Evolutionary conservation across 2,888 invertebrate genomes (phyloP).

Genomic region (Pollenia griseotomentosa): DNA sequence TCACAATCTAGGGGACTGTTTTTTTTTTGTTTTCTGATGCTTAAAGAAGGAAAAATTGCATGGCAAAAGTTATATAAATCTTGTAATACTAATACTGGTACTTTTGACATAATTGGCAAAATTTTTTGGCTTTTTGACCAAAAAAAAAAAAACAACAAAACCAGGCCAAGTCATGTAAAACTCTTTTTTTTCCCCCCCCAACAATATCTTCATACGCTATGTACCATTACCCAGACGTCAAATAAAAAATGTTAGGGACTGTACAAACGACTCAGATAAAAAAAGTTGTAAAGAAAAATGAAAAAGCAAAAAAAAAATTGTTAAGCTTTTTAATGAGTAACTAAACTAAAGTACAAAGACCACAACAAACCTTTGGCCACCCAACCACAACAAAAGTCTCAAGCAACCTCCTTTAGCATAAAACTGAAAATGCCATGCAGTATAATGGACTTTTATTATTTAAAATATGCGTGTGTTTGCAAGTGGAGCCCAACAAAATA

Average conservation of each 20-base stretch:
- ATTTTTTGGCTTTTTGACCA: slow-evolving; percentile 5
- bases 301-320: slow-evolving; percentile 13
- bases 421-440: slow-evolving; percentile 13
- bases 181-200: background rate
- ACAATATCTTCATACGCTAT: background rate
- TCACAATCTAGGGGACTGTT: background rate
- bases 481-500: background rate
- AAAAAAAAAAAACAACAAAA: background rate
- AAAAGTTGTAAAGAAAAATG: background rate
- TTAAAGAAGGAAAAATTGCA: background rate
- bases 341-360: background rate
- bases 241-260: slow-evolving; percentile 22
- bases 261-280: background rate
- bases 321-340: slow-evolving; percentile 27
- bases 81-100: slow-evolving; percentile 31
- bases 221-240: slow-evolving; percentile 13
- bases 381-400: background rate
- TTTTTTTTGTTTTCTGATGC: background rate
- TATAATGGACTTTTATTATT: slow-evolving; percentile 43
- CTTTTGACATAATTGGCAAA: slow-evolving; percentile 49
- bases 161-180: slow-evolving; percentile 26
- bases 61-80: slow-evolving; percentile 45
- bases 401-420: background rate
- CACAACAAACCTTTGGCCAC: slow-evolving; percentile 20
- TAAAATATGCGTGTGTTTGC: background rate